A percentile compares a stretch with the other conserved stretches of the same genome.
Evolutionary conservation across 1,140 invertebrate genomes (phyloP).

Genomic region (Papilio polyxenes): DNA sequence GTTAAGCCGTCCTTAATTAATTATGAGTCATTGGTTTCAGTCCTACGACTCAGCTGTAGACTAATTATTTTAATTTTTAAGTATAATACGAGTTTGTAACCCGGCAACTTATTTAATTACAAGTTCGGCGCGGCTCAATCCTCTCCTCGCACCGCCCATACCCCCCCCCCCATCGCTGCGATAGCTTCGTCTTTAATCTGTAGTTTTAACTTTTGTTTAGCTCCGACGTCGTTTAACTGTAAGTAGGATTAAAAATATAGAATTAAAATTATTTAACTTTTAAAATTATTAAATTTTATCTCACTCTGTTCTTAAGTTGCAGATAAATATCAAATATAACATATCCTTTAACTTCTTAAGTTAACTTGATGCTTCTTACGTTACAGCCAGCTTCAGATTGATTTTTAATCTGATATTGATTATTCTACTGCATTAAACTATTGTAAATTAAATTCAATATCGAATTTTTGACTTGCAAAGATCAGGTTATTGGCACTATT

Average conservation of each 20-base stretch:
- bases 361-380: background rate
- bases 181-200: conserved; percentile 16
- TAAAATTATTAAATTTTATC: background rate
- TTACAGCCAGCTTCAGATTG: no score
- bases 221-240: background rate
- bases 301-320: background rate
- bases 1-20: background rate
- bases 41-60: background rate
- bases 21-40: no score
- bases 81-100: conserved; percentile 4
- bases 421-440: no score
- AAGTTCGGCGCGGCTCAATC: background rate
- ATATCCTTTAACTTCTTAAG: background rate
- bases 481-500: no score
- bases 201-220: conserved; percentile 14
- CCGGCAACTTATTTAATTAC: conserved; percentile 7
- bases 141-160: background rate
- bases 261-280: background rate
- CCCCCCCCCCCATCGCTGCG: background rate
- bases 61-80: background rate
- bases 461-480: no score
- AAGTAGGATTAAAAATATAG: conserved; percentile 8
- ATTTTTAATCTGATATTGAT: no score
- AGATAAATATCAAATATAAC: background rate
- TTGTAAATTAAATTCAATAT: no score